phyloP scores from a whole-genome alignment of 2,797 vertebrate species.

The Glyptemys insculpta region DNA sequence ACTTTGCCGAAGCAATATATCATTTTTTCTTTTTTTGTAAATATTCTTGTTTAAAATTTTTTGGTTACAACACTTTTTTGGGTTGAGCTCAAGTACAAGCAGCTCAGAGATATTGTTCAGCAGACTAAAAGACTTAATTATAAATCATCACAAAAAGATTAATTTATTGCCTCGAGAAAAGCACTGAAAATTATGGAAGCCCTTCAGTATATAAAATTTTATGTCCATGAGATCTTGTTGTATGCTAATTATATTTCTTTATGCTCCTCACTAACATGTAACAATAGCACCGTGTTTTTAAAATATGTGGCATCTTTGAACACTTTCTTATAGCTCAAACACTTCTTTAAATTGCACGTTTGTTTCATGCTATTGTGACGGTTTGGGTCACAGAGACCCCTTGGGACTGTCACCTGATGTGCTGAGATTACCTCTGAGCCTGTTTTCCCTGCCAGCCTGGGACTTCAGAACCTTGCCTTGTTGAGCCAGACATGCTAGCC shows the following conservation, averaged over 20 bases:
- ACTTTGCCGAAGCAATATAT: slow-evolving; percentile 13
- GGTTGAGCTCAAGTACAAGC: background rate
- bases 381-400: too few species aligned
- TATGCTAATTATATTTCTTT: slow-evolving; percentile 46
- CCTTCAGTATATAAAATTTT: slow-evolving; percentile 16
- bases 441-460: too few species aligned
- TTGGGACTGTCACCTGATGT: too few species aligned
- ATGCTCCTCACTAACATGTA: background rate
- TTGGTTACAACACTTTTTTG: background rate
- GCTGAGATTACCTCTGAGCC: too few species aligned
- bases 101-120: background rate
- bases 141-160: slow-evolving; percentile 45
- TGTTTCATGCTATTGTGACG: background rate
- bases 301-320: slow-evolving; percentile 1
- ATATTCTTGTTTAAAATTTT: background rate
- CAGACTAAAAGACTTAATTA: slow-evolving; percentile 27
- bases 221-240: background rate
- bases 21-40: background rate
- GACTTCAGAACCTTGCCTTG: too few species aligned
- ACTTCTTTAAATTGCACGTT: background rate
- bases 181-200: slow-evolving; percentile 42
- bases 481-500: too few species aligned
- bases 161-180: slow-evolving; percentile 49
- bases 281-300: background rate
- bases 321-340: background rate